Evolutionary conservation across 53 echinoderm and acorn worm genomes (phyloP).

Genomic region (Hippasteria phrygiana): DNA sequence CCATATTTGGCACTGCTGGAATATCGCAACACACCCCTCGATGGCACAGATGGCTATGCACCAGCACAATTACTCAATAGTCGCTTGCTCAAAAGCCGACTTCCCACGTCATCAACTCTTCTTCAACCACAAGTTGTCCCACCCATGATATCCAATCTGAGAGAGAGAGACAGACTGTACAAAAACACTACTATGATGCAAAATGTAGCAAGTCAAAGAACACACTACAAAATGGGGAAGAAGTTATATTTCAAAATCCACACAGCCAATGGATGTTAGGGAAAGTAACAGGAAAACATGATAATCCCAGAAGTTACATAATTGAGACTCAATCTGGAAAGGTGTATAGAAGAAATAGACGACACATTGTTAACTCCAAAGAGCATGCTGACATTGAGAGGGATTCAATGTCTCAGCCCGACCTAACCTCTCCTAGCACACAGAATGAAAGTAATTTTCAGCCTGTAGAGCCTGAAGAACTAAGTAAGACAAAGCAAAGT

Average conservation of each 20-base stretch:
- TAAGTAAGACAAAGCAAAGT: neutral
- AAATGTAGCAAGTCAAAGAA: too few relatives aligned
- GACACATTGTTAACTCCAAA: too few relatives aligned
- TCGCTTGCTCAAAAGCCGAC: constrained; percentile 5
- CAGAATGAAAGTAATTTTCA: too few relatives aligned
- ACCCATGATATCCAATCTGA: constrained; percentile 13
- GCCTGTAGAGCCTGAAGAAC: neutral
- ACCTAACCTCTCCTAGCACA: too few relatives aligned
- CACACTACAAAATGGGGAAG: too few relatives aligned
- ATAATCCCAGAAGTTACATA: constrained; percentile 7
- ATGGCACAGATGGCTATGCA: constrained; percentile 39
- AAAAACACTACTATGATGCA: constrained; percentile 61
- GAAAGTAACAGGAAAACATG: constrained; percentile 8
- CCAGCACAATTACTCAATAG: constrained; percentile 18
- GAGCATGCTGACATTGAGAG: too few relatives aligned
- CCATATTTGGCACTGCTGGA: constrained; percentile 28
- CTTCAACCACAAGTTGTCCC: too few relatives aligned
- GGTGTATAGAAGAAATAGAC: too few relatives aligned
- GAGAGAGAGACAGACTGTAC: constrained; percentile 36
- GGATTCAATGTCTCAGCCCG: too few relatives aligned
- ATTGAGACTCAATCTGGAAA: too few relatives aligned
- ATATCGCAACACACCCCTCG: too few relatives aligned
- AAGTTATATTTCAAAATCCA: neutral
- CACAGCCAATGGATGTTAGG: constrained; percentile 4
- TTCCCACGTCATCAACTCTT: neutral